Conservation (phyloP, 35 echinoderm and acorn worm species). For the Ophiothrix spiculata region DNA sequence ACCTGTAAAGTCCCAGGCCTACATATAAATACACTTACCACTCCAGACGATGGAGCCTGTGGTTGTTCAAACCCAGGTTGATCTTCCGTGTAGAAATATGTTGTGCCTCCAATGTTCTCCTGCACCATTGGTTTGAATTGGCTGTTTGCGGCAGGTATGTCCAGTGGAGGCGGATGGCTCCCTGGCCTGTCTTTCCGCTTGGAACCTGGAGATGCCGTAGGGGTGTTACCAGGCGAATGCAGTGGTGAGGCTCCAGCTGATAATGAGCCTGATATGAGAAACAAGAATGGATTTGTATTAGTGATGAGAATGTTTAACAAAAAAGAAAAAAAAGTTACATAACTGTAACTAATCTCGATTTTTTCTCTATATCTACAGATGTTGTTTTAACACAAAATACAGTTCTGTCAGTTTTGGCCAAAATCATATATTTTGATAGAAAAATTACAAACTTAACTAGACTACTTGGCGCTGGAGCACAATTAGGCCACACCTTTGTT, state of each 20-base stretch:
- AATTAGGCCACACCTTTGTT: no score
- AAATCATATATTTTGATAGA: not conserved
- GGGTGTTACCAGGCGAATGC: constrained; percentile 86
- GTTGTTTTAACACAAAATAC: no score
- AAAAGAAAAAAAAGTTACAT: not conserved
- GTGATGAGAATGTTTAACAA: not conserved
- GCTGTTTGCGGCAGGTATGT: constrained; percentile 29
- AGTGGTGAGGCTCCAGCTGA: constrained; percentile 88
- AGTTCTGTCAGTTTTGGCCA: not conserved
- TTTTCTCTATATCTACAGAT: no score
- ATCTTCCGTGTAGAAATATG: constrained; percentile 96
- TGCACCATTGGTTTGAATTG: constrained; percentile 44
- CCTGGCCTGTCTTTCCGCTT: constrained; percentile 42
- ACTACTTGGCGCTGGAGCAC: no score
- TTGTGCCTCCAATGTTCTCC: constrained; percentile 96
- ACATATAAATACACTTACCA: no score
- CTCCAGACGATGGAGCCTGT: constrained; percentile 26
- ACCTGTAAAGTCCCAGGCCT: no score
- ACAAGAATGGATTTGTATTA: not conserved
- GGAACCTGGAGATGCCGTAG: constrained; percentile 61
- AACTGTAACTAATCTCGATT: no score
- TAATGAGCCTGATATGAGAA: constrained; percentile 57
- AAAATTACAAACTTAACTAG: no score
- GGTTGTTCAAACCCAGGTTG: constrained; percentile 37
- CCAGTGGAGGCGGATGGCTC: constrained; percentile 50